Conservation (phyloP, 2,113 vertebrate genomes). For the Suncus etruscus region DNA sequence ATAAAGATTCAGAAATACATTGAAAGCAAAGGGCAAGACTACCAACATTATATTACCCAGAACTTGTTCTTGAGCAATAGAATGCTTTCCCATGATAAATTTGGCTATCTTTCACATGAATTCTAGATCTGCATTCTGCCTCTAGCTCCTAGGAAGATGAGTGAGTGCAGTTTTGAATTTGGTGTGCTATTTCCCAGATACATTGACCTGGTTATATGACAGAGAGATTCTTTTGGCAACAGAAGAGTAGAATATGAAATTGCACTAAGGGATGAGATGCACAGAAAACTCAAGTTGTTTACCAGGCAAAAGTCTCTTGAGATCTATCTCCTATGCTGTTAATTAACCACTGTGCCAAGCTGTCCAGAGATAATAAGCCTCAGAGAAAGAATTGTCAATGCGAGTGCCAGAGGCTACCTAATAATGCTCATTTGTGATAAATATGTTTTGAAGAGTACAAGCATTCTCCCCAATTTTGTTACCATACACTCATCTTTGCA, state of each 20-base stretch:
- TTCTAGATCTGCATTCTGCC: too few relatives aligned
- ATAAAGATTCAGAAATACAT: not conserved
- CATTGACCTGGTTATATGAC: not conserved
- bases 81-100: too few relatives aligned
- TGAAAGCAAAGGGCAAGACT: not conserved
- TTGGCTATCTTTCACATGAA: too few relatives aligned
- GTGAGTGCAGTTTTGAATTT: not conserved
- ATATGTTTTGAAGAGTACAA: not conserved
- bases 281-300: not conserved
- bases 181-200: not conserved
- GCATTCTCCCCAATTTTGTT: too few relatives aligned
- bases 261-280: not conserved
- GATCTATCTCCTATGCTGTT: not conserved
- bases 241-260: not conserved
- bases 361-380: not conserved
- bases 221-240: not conserved
- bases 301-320: not conserved
- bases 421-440: not conserved
- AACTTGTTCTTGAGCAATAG: not conserved
- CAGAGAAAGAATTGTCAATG: not conserved
- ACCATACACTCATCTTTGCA: too few relatives aligned
- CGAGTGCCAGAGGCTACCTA: not conserved
- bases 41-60: too few relatives aligned
- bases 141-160: not conserved
- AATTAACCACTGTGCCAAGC: not conserved